phyloP scores from a whole-genome alignment of 2,888 invertebrate genomes.

The Eilema sororculum region DNA sequence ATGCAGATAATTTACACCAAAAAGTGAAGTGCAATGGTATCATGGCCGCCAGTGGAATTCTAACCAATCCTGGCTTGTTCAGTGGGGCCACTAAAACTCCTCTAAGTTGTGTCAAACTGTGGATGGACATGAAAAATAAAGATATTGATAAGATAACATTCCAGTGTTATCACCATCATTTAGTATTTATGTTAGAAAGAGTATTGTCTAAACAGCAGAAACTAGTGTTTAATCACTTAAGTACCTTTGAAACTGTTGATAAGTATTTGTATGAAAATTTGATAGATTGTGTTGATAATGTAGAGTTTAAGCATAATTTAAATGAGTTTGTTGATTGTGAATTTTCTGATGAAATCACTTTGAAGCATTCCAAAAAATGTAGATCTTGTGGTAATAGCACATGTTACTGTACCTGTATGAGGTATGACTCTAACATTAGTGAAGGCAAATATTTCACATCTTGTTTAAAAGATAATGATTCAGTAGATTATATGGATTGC shows the following conservation, averaged over 20 bases:
- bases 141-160: constrained; percentile 90
- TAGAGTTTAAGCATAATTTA: constrained; percentile 52
- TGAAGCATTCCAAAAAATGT: constrained; percentile 79
- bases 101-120: constrained; percentile 92
- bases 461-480: constrained; percentile 69
- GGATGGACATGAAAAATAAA: constrained; percentile 91
- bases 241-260: constrained; percentile 89
- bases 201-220: constrained; percentile 91
- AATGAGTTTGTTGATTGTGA: constrained; percentile 72
- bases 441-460: constrained; percentile 76
- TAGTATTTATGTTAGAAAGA: constrained; percentile 98
- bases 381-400: constrained; percentile 75
- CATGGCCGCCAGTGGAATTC: constrained; percentile 96
- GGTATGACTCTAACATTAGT: constrained; percentile 66
- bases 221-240: constrained; percentile 92
- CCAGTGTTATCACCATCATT: constrained; percentile 97
- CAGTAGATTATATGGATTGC: constrained; percentile 75
- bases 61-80: constrained; percentile 97
- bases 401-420: constrained; percentile 74
- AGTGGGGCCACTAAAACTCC: constrained; percentile 91
- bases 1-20: constrained; percentile 89
- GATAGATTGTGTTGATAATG: constrained; percentile 61
- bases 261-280: constrained; percentile 89
- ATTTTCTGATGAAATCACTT: constrained; percentile 75
- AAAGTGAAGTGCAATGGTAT: constrained; percentile 93